Conservation (phyloP, 2,797 vertebrate species). For the Catamblyrhynchus diadema region DNA sequence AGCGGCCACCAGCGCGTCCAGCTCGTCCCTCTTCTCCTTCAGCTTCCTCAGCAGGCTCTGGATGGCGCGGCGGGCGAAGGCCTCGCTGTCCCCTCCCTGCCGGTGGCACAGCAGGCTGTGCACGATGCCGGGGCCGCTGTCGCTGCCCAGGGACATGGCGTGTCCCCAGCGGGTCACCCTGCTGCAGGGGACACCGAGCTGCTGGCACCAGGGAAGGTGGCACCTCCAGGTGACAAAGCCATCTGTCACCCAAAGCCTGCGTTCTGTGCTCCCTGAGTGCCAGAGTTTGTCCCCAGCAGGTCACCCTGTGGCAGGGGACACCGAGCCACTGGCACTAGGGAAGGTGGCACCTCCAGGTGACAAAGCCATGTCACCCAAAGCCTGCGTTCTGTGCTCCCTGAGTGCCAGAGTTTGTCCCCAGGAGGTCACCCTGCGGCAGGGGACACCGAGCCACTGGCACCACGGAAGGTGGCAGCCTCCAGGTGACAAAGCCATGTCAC, state of each 20-base stretch:
- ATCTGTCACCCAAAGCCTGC: background rate
- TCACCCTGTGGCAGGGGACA: too few species aligned
- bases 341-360: background rate
- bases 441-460: too few species aligned
- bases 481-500: background rate
- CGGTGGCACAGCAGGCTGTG: constrained; percentile 87
- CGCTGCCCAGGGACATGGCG: constrained; percentile 10
- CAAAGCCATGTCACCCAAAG: background rate
- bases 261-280: too few species aligned
- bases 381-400: too few species aligned
- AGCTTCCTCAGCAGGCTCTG: constrained; percentile 88
- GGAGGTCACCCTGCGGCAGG: too few species aligned
- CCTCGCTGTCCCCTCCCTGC: constrained; percentile 84
- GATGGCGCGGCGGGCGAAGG: constrained; percentile 84
- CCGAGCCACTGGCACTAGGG: background rate
- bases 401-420: background rate
- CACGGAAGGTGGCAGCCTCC: background rate
- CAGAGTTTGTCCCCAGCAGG: background rate
- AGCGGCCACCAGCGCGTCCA: constrained; percentile 84
- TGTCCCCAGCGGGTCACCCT: background rate
- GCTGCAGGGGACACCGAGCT: background rate
- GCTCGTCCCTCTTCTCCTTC: constrained; percentile 86
- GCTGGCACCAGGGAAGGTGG: background rate
- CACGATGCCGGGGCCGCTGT: constrained; percentile 68
- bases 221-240: background rate